Base-by-base conservation (phyloP, 2,113 vertebrate genomes). In the Poeciliopsis retropinna region DNA sequence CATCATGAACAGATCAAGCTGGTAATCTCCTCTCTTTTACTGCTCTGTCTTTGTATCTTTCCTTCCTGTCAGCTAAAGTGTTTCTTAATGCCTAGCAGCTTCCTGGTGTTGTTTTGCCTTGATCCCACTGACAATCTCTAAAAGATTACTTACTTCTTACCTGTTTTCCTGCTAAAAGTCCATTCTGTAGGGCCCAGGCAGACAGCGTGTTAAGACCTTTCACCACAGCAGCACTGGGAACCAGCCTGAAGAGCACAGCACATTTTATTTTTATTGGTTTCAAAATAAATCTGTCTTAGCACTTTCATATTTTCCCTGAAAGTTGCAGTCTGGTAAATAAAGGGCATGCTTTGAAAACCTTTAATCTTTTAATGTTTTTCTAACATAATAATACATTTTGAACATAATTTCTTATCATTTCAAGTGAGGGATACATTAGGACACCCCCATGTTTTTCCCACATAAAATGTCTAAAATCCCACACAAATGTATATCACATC, bases 171-270 rank as follows among this genome's bases (percentile, higher is more conserved):
- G 87, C 84, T 79, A 88, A 69, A 0, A 93, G 88, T 68, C 96
- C 96, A 0, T 97, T 97, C 91, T 97, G 96, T 88, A 99, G 89
- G 28, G 96, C 95, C 97, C 97, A 99, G 74, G 97, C 96, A 32
- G 97, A 98, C 79, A 98, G 88, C 0, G 96, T 97, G 86, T 99
- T 98, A 60, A 99, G 96, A 28, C 94, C 96, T 92, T 98, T 99
- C 65, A 99, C 96, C 63, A 98, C 93, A 1, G 79, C 91, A 0
- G 95, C 93, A 8, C 91, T 91, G 0, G 96, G 97, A 73, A 97
- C 81, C 91, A 98, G 80, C 47, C 92, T 94, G 77, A 9, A 93
- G 90, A 14, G 85, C 66, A 84, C 74, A 87, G 81, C 83, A 47
- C 44, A 63, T 19, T 31, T 63, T 31, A 8, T 2, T 32, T 30